Evolutionary conservation across 2,888 invertebrate genomes (phyloP), one percentile per base, ranked within the genome.

Genomic region (Macrosiphum euphorbiae): DNA sequence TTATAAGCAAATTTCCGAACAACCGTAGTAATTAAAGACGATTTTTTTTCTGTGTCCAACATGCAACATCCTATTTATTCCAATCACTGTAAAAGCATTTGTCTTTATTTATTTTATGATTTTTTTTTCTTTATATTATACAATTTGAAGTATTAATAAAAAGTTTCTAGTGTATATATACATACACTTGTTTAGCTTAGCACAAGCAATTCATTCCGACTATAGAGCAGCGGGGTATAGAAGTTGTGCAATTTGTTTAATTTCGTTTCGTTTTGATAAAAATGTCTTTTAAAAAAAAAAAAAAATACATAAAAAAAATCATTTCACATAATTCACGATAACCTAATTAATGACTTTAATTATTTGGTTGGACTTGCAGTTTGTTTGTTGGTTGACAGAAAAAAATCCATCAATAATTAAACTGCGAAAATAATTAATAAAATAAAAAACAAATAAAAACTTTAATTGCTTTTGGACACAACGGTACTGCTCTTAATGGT

Each of bases 331-430:
- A 94, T 94, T 94, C 94, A 94, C 47, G 90, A 90, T 93, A 93
- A 94, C 90, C 90, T 86, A 90, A 94, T 90, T 94, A 94, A 94
- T 90, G 86, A 67, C 90, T 94, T 90, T 94, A 94, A 94, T 94
- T 94, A 94, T 94, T 94, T 87, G 90, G 90, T 86, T 41, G 58
- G 24, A 94, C 85, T 94, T 85, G 41, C 35, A 47, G 89, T 93
- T 94, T 90, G 90, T 94, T 90, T 67, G 58, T 87, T n/a, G 90
- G 90, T 90, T 67, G 94, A 90, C 90, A 89, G 84, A 88, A 90
- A 90, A 94, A 94, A 94, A 93, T 93, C 85, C 93, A 90, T 93
- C 93, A 58, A 93, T 93, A 85, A 93, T 90, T 92, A 88, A 92
- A 92, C 92, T 41, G 85, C n/a, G n/a, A 94, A 86, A 86, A 94